A percentile compares a stretch with the other conserved stretches of the same genome.
Conservation (phyloP, 2,113 vertebrate species). For the Baryphthengus martii region DNA sequence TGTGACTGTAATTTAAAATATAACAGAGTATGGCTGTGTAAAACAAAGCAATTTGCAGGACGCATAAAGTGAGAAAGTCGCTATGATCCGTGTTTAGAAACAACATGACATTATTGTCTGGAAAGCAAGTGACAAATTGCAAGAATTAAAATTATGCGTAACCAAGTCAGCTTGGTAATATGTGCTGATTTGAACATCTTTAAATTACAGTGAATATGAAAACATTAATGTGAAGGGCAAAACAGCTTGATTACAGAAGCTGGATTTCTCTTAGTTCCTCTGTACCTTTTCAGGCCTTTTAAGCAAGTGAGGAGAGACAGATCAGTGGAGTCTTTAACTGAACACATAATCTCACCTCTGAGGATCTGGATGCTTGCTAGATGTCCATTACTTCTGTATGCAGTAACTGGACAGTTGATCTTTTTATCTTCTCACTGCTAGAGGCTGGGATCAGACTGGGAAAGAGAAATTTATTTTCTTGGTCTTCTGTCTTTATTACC, state of each 20-base stretch:
- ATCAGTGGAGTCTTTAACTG: neutral
- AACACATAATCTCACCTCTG: neutral
- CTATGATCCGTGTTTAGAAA: neutral
- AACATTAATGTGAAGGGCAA: slow-evolving; percentile 14
- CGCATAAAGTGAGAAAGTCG: slow-evolving; percentile 22
- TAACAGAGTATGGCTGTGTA: neutral
- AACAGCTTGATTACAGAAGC: neutral
- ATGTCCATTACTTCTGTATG: neutral
- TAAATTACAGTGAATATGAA: slow-evolving; percentile 13
- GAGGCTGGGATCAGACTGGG: neutral
- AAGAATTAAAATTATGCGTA: slow-evolving; percentile 31
- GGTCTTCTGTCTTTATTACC: neutral
- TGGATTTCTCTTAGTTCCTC: neutral
- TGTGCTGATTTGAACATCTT: slow-evolving; percentile 14
- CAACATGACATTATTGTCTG: slow-evolving; percentile 25
- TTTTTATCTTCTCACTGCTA: neutral
- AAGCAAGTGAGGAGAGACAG: neutral
- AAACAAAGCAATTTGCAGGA: slow-evolving; percentile 57
- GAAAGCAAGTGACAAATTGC: slow-evolving; percentile 30
- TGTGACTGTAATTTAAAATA: slow-evolving; percentile 45
- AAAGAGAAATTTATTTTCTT: neutral
- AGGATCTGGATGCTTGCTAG: neutral
- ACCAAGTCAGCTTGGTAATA: neutral
- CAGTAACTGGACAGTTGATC: neutral
- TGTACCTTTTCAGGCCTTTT: neutral